A percentile compares a stretch with the other conserved stretches of the same genome.
These are phyloP conservation scores for Cryptocheilus praepositus DNA, from an alignment of 2,888 invertebrate species.

Conservation along the genomic window DNA sequence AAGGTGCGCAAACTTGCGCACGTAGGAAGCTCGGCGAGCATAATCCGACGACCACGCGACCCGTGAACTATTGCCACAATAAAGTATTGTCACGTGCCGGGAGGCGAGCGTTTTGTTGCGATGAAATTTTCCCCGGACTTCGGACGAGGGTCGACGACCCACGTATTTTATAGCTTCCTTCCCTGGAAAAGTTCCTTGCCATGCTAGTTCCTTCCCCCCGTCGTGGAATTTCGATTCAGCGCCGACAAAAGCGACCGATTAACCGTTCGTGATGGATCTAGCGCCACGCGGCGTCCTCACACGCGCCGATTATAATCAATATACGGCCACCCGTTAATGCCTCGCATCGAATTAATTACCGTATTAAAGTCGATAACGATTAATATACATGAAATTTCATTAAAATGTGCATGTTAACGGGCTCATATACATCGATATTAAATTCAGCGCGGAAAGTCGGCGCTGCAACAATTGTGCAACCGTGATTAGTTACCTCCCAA, in stretches of 20 bases:
- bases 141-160: conserved; percentile 32
- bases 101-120: conserved; percentile 11
- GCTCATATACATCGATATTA: conserved; percentile 22
- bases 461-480: too few relatives aligned
- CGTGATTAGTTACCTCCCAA: too few relatives aligned
- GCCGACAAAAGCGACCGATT: neutral
- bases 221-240: neutral
- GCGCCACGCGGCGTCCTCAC: too few relatives aligned
- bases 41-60: conserved; percentile 17
- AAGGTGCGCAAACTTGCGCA: conserved; percentile 22
- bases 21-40: conserved; percentile 23
- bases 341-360: conserved; percentile 2
- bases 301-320: too few relatives aligned
- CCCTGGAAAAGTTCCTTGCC: conserved; percentile 17
- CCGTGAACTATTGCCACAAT: conserved; percentile 1
- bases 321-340: too few relatives aligned
- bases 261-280: neutral
- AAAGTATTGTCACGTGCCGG: conserved; percentile 40
- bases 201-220: neutral
- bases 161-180: conserved; percentile 46
- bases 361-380: conserved; percentile 30
- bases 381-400: conserved; percentile 41
- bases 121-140: conserved; percentile 24
- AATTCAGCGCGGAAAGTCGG: conserved; percentile 37
- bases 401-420: conserved; percentile 27